phyloP scores from a whole-genome alignment of 2,888 invertebrate genomes.

The Calameuta idolon region DNA sequence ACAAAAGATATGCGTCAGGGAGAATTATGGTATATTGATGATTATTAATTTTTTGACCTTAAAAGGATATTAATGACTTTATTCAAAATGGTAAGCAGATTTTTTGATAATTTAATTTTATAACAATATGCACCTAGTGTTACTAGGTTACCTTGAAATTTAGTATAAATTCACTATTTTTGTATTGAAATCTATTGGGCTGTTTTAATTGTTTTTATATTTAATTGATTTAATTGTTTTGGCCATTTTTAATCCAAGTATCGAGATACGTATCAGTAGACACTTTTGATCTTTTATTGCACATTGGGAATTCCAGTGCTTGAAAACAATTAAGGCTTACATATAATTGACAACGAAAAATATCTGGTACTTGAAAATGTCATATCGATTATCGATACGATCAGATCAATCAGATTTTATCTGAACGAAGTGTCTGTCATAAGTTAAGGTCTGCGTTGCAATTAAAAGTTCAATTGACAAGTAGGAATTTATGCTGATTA shows the following conservation, averaged over 20 bases:
- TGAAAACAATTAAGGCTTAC: too few relatives aligned
- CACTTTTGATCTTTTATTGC: not conserved
- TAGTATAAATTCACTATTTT: not conserved
- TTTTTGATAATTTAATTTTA: not conserved
- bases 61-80: too few relatives aligned
- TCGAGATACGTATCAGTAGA: not conserved
- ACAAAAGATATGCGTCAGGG: not conserved
- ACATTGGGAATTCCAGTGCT: not conserved
- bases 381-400: too few relatives aligned
- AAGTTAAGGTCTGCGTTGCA: too few relatives aligned
- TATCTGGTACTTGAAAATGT: too few relatives aligned
- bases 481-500: too few relatives aligned
- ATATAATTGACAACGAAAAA: too few relatives aligned
- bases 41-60: too few relatives aligned
- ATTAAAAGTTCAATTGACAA: too few relatives aligned
- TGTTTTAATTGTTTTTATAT: not conserved
- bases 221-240: not conserved
- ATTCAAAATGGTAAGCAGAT: not conserved
- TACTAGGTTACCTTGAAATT: not conserved
- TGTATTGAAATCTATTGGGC: not conserved
- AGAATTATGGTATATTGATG: not conserved
- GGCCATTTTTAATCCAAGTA: not conserved
- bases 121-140: not conserved
- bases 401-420: too few relatives aligned
- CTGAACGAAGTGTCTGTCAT: too few relatives aligned